Conservation (phyloP, 2,113 vertebrate genomes). For the Rhinichthys klamathensis region DNA sequence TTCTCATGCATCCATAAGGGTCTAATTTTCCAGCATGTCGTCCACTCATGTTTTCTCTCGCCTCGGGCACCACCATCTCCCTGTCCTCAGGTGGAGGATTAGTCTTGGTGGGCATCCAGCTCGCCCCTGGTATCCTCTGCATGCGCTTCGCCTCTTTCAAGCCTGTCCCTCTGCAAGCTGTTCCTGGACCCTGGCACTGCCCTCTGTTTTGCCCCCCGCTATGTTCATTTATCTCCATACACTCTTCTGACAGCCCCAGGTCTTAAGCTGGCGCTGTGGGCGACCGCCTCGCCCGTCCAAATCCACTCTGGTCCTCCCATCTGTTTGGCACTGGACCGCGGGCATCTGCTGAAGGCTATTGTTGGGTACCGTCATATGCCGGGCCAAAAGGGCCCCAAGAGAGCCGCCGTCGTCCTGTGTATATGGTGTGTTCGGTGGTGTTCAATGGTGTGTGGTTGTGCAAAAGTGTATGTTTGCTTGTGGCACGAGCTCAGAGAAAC, state of each 20-base stretch:
- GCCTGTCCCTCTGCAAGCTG: slow-evolving; percentile 72
- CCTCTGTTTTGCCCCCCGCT: slow-evolving; percentile 67
- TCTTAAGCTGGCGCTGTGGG: slow-evolving; percentile 67
- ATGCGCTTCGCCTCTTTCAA: slow-evolving; percentile 62
- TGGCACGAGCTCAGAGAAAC: slow-evolving; percentile 45
- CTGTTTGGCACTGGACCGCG: slow-evolving; percentile 74
- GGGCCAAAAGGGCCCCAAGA: slow-evolving; percentile 76
- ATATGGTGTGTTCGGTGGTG: slow-evolving; percentile 24
- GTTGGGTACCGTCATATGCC: slow-evolving; percentile 77
- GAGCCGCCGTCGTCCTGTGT: slow-evolving; percentile 63
- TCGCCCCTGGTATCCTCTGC: slow-evolving; percentile 51
- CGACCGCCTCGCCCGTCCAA: slow-evolving; percentile 39
- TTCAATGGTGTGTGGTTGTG: slow-evolving; percentile 50
- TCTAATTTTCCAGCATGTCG: slow-evolving; percentile 67
- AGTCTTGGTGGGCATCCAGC: slow-evolving; percentile 63
- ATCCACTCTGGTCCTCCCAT: slow-evolving; percentile 71
- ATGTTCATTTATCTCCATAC: slow-evolving; percentile 76
- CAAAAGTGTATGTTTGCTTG: slow-evolving; percentile 57
- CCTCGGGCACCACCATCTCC: slow-evolving; percentile 32
- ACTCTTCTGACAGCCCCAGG: slow-evolving; percentile 72
- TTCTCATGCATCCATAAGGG: slow-evolving; percentile 22
- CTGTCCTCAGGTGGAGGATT: slow-evolving; percentile 69
- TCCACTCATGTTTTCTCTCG: slow-evolving; percentile 47
- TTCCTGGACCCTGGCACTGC: slow-evolving; percentile 67
- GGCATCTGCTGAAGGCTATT: slow-evolving; percentile 77